Base-by-base conservation (phyloP, 2,888 invertebrate species). In the Drosophila mercatorum region DNA sequence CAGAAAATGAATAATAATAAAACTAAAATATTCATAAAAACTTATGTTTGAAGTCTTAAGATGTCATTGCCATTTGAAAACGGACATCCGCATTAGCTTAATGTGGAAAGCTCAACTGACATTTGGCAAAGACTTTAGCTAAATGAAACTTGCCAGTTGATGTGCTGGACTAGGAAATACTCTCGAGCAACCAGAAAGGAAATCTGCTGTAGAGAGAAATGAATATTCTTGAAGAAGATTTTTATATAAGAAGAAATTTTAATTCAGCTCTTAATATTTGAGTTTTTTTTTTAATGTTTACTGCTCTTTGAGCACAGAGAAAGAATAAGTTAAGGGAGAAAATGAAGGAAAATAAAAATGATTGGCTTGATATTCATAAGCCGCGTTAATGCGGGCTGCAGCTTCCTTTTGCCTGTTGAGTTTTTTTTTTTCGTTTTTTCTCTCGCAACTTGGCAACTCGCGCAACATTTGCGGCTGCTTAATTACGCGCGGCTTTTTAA, bases 401-500 rank as follows among this genome's bases (percentile, higher is more conserved):
- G 46, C 22, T 31, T 41, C 40, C 53, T 52, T 34, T 67, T 52
- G 34, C n/a, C 55, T 17, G n/a, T 36, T 11, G 12, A 3, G 17
- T 28, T 60, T 49, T 8, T n/a, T 34, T 34, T 22, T 22, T 22
- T 22, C 22, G 22, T 22, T 22, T 22, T 22, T 22, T 31, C n/a
- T 49, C 41, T 49, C 36, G 53, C 64, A 31, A 72, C 58, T 65
- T 75, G 81, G 70, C 76, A 76, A 55, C 68, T 72, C 64, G 72
- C 38, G 71, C 59, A 68, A 59, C 68, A 65, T 68, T 75, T 56
- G 56, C 41, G 64, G 71, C 72, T 64, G 68, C 76, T 84, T 82
- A 89, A 88, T 86, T 89, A 73, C 76, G 71, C 65, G 60, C 38
- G 58, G 60, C 59, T 68, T 78, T 86, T 83, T 74, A 72, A 75